Percentiles rank a stretch among this genome's conserved stretches.
Evolutionary conservation across 2,113 vertebrate genomes (phyloP).

Genomic region (Siniperca knerii): DNA sequence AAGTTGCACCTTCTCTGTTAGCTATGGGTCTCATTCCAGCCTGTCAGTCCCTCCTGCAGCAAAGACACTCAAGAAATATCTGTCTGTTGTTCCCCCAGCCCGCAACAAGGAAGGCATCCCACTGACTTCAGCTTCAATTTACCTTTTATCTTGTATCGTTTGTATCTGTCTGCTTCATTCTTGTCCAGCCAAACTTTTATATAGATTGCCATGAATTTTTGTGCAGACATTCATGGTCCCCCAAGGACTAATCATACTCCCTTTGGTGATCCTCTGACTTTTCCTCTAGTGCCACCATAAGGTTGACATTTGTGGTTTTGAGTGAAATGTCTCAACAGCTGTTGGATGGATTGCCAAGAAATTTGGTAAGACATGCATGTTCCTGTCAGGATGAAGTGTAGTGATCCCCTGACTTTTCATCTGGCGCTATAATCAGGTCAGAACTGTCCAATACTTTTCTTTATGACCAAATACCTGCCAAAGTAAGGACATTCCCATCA

Average conservation of each 20-base stretch:
- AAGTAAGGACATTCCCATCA: not conserved
- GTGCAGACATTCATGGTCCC: no score
- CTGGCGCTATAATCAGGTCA: not conserved
- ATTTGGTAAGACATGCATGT: not conserved
- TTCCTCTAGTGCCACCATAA: no score
- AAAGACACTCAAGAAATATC: constrained; percentile 17
- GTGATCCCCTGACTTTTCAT: not conserved
- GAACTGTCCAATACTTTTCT: not conserved
- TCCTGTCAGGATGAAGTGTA: not conserved
- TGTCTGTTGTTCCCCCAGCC: not conserved
- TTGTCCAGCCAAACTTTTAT: no score
- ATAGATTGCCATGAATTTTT: no score
- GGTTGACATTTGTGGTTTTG: no score
- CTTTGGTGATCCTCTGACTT: no score
- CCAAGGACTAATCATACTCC: no score
- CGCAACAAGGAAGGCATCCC: not conserved
- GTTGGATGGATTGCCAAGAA: no score
- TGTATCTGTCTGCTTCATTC: not conserved
- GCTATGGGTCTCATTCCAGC: constrained; percentile 9
- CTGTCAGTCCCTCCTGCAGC: constrained; percentile 6
- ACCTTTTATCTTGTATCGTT: not conserved
- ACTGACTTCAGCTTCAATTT: not conserved
- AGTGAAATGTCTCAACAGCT: no score
- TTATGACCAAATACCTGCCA: not conserved
- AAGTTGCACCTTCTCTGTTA: not conserved